phyloP scores from a whole-genome alignment of 2,113 vertebrate species.

The Myodes glareolus region DNA sequence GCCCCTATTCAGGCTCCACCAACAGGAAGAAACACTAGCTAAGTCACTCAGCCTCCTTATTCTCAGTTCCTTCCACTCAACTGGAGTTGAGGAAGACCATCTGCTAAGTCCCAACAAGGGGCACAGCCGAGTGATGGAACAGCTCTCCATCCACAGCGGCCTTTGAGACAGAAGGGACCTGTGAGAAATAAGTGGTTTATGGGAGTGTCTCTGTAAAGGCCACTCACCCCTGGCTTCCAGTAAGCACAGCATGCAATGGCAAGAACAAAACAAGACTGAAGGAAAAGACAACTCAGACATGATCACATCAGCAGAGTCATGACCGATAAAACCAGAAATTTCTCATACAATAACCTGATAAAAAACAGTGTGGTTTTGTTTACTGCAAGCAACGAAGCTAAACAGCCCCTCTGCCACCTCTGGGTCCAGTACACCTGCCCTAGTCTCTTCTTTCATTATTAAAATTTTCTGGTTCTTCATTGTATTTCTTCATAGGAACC shows the following conservation, averaged over 20 bases:
- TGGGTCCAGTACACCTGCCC: neutral
- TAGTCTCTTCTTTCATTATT: slow-evolving; percentile 4
- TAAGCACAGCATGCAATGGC: neutral
- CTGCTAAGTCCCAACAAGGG: neutral
- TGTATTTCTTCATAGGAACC: neutral
- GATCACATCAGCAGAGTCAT: neutral
- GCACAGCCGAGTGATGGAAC: neutral
- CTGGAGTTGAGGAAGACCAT: neutral
- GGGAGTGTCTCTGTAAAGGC: neutral
- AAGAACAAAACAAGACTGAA: neutral
- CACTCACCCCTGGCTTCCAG: neutral
- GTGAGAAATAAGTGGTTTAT: neutral
- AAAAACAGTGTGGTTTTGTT: neutral
- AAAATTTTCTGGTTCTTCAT: slow-evolving; percentile 37
- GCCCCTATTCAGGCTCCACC: neutral
- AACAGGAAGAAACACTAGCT: neutral
- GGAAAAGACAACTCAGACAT: neutral
- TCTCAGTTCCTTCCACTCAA: neutral
- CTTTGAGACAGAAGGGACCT: neutral
- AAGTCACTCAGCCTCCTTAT: neutral
- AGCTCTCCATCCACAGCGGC: neutral
- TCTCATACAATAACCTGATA: neutral
- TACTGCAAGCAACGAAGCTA: neutral
- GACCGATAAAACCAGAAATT: neutral
- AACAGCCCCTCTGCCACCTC: neutral